phyloP scores from a whole-genome alignment of 2,113 vertebrate genomes.

The Diphyllodes magnificus region DNA sequence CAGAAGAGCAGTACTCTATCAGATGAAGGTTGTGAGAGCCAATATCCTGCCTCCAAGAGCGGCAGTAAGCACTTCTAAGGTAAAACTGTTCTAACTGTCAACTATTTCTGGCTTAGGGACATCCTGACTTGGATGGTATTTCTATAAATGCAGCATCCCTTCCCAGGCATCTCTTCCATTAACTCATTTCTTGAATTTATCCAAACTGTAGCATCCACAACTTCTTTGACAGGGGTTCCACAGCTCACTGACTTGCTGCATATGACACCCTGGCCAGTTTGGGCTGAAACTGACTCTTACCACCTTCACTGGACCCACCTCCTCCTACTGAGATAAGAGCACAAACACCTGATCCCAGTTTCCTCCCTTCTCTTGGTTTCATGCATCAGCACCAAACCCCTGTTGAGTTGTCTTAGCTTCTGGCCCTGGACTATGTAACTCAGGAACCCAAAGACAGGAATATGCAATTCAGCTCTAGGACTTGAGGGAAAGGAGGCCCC shows the following conservation, averaged over 20 bases:
- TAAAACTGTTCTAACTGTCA: neutral
- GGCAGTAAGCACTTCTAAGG: neutral
- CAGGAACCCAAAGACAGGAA: neutral
- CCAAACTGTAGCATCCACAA: neutral
- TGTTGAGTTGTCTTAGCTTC: accelerated
- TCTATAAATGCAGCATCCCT: neutral
- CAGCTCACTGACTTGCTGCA: neutral
- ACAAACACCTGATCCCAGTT: neutral
- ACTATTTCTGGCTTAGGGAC: neutral
- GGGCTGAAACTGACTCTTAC: neutral
- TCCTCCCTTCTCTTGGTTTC: neutral
- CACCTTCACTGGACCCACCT: neutral
- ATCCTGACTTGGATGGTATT: neutral
- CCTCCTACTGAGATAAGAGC: neutral
- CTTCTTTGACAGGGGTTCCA: neutral
- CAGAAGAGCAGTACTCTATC: neutral
- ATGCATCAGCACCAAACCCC: neutral
- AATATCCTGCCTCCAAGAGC: neutral
- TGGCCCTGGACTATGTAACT: accelerated
- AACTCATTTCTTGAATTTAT: neutral
- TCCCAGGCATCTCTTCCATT: neutral
- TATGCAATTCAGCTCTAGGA: neutral
- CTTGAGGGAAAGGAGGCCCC: neutral
- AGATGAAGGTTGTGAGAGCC: neutral
- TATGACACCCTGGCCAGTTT: neutral